phyloP scores from a whole-genome alignment of 2,797 vertebrate species.

The Chiropotes sagulatus region DNA sequence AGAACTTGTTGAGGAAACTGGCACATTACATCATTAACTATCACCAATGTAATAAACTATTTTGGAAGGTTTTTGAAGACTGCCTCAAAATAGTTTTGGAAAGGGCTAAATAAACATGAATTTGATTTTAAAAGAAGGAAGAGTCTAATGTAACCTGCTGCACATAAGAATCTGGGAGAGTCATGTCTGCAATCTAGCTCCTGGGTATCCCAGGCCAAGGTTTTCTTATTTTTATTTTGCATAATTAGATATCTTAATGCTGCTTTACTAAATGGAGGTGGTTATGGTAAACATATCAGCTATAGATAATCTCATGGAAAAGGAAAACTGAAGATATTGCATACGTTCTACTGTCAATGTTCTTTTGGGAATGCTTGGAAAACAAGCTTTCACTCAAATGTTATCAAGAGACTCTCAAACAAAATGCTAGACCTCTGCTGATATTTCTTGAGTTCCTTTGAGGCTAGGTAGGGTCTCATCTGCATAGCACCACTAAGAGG shows the following conservation, averaged over 20 bases:
- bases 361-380: neutral
- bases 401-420: neutral
- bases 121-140: neutral
- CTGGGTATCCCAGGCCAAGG: neutral
- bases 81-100: neutral
- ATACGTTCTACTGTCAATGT: neutral
- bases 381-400: neutral
- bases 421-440: neutral
- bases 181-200: neutral
- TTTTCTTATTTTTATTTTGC: neutral
- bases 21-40: neutral
- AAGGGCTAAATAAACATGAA: slow-evolving; percentile 8
- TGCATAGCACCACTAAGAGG: neutral
- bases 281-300: neutral
- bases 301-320: neutral
- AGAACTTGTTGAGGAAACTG: neutral
- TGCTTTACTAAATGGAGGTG: neutral
- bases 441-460: neutral
- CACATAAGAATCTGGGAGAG: neutral
- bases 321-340: neutral
- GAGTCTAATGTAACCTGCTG: neutral
- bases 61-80: neutral
- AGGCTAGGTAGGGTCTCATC: neutral
- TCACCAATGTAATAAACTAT: neutral
- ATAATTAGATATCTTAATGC: neutral